Evolutionary conservation across 2,113 vertebrate genomes (phyloP), one percentile per base, ranked within the genome.

Genomic region (Marmota flaviventris): DNA sequence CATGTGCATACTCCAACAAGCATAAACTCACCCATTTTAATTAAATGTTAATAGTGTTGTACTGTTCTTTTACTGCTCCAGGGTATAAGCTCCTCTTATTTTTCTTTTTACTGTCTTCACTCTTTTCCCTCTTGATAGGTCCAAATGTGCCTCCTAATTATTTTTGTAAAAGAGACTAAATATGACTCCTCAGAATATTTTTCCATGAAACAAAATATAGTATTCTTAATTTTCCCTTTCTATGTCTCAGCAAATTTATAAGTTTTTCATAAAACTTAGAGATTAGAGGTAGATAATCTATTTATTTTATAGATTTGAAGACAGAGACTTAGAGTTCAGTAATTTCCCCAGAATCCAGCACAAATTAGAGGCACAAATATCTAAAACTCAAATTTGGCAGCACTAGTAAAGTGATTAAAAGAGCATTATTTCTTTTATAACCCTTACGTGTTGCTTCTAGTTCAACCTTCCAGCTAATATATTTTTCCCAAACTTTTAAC

Each of bases 181-280:
- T 67, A 79, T 27, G 61, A 24, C 48, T 93, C 39, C 25, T 92
- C 34, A 92, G 24, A 93, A 17, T 67, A 51, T 67, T 89, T 96
- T 95, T 53, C 45, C 45, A 92, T 24, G 70, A 91, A 96, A 83
- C 16, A 93, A 91, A 81, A 96, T 56, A 82, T 2, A 91, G 22
- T 79, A 89, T 81, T 95, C 6, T 32, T 81, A 51, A 51, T 85
- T 94, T 78, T 8, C 12, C 32, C 4, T 24, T 86, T 93, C 27
- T 42, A 86, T 81, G 3, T 5, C 22, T 94, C 8, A 88, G 53
- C 37, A 93, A 86, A n/a, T 89, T 85, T 93, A 86, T 63, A 90
- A 93, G 4, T 89, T 89, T 67, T 14, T 51, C 32, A 89, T n/a
- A 93, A 70, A 95, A 84, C 75, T 92, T 92, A 89, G 83, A 95